phyloP scores from a whole-genome alignment of 92 coral and sea anemone species.

The Phymanthus crucifer region DNA sequence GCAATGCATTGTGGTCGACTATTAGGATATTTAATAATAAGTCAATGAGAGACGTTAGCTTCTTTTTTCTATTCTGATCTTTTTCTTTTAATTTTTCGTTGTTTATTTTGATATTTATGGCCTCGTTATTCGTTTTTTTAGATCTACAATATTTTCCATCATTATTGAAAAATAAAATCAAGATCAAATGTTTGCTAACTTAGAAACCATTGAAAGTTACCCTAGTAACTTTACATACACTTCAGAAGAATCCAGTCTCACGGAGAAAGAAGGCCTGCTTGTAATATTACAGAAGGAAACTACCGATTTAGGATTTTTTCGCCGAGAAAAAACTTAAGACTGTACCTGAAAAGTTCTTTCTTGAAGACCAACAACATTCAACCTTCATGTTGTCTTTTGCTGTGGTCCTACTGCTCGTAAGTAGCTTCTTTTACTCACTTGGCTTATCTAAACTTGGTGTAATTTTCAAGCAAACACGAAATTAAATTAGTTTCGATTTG shows the following conservation, averaged over 20 bases:
- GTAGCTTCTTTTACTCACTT: neutral
- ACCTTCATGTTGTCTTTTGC: neutral
- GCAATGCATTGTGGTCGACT: too few species aligned
- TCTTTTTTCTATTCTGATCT: too few species aligned
- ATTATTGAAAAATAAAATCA: neutral
- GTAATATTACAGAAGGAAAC: neutral
- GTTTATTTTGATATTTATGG: too few species aligned
- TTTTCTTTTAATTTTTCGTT: too few species aligned
- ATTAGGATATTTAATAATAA: too few species aligned
- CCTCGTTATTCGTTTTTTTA: too few species aligned
- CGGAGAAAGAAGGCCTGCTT: neutral
- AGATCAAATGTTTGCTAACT: neutral
- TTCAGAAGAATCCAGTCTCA: neutral
- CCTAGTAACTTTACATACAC: neutral
- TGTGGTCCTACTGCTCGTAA: neutral
- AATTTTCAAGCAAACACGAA: neutral
- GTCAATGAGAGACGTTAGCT: too few species aligned
- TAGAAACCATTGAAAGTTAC: slow-evolving; percentile 4
- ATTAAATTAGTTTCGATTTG: neutral
- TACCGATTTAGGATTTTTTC: neutral
- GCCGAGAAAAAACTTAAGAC: neutral
- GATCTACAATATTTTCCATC: neutral
- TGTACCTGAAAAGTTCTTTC: neutral
- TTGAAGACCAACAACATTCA: neutral
- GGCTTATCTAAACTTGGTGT: neutral